Conservation (phyloP, 2,797 vertebrate species). For the Yasuhikotakia modesta region DNA sequence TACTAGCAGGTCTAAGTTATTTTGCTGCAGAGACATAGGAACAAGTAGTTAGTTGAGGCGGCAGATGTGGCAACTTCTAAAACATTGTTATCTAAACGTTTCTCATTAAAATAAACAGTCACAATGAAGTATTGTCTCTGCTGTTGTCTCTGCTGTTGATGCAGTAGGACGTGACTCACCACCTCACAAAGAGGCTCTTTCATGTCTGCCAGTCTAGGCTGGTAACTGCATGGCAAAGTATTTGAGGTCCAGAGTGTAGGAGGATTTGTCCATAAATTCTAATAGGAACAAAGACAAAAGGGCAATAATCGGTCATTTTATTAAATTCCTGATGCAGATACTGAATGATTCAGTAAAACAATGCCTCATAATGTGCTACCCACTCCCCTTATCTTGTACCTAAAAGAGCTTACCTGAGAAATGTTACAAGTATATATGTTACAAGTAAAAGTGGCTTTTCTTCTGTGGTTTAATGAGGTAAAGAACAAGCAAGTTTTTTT, state of each 20-base stretch:
- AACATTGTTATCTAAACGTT: background rate
- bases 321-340: too few relatives aligned
- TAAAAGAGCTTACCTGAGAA: background rate
- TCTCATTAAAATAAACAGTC: conserved; percentile 24
- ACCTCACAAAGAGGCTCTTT: conserved; percentile 30
- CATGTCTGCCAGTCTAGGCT: background rate
- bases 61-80: background rate
- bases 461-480: background rate
- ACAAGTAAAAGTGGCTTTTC: too few relatives aligned
- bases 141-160: background rate
- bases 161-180: background rate
- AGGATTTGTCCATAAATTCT: background rate
- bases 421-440: too few relatives aligned
- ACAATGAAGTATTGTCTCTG: conserved; percentile 33
- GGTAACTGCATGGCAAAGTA: background rate
- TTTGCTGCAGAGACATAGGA: background rate
- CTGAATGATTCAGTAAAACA: too few relatives aligned
- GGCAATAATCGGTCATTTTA: background rate
- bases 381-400: background rate
- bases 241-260: background rate
- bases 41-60: background rate
- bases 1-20: background rate
- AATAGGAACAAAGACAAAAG: background rate
- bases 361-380: background rate
- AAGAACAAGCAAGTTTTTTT: background rate